These are phyloP conservation scores for Herminia tarsipennalis DNA, from an alignment of 2,888 invertebrate genomes.

Conservation along the genomic window DNA sequence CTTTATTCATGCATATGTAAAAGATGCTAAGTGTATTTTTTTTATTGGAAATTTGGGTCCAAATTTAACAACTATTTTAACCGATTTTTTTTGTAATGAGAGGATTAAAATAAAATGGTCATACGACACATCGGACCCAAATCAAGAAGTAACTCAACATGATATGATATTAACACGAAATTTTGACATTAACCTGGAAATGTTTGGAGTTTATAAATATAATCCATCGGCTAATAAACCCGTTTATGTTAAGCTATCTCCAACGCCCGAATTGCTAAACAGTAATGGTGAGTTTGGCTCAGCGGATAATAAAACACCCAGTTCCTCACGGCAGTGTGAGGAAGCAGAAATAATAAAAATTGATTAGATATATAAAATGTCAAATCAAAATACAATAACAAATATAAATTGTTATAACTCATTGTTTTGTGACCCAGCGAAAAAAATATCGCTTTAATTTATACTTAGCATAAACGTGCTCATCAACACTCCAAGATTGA, in stretches of 20 bases:
- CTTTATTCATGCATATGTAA: not conserved
- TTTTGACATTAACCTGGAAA: not conserved
- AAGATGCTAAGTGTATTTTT: not conserved
- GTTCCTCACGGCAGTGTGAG: not conserved
- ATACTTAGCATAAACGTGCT: no score
- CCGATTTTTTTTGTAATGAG: not conserved
- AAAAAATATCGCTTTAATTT: no score
- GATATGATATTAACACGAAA: no score
- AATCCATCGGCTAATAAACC: slow-evolving; percentile 18
- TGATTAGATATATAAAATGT: no score
- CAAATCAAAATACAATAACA: no score
- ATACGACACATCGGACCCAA: not conserved
- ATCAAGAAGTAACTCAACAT: not conserved
- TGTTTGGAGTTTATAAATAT: not conserved
- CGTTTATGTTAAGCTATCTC: slow-evolving; percentile 11
- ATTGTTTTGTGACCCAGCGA: no score
- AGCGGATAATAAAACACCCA: not conserved
- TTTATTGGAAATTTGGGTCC: not conserved
- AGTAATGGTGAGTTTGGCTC: not conserved
- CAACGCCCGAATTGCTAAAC: not conserved
- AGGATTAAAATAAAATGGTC: not conserved
- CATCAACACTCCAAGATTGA: no score
- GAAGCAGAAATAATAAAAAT: not conserved
- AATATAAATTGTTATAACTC: no score
- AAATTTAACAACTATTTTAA: not conserved